These are phyloP conservation scores for Eulemur coronatus DNA, from an alignment of 2,797 vertebrate genomes.

Conservation along the genomic window DNA sequence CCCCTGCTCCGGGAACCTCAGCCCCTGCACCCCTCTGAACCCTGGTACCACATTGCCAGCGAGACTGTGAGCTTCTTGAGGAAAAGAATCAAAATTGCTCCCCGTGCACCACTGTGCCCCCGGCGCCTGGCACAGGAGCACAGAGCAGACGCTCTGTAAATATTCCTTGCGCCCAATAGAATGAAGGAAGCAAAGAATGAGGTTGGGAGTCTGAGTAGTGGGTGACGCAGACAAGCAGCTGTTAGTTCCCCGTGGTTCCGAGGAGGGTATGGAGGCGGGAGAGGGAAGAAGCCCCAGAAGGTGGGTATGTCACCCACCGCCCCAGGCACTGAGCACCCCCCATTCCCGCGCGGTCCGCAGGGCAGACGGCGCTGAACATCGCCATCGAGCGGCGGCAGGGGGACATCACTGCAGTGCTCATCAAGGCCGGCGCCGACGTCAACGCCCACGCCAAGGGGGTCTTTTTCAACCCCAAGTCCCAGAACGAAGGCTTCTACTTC, in stretches of 20 bases:
- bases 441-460: conserved; percentile 85
- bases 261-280: not conserved
- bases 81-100: not conserved
- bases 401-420: conserved; percentile 84
- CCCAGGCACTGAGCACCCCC: not conserved
- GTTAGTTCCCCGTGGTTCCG: not conserved
- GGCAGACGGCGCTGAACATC: conserved; percentile 88
- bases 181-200: not conserved
- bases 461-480: conserved; percentile 88
- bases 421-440: conserved; percentile 86
- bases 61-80: not conserved
- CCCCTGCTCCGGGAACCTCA: not conserved
- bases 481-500: conserved; percentile 89
- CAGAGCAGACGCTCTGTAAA: not conserved
- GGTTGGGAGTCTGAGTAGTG: not conserved
- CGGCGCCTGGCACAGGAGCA: fast-evolving
- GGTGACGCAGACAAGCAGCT: not conserved
- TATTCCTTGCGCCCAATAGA: not conserved
- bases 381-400: conserved; percentile 88
- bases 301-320: not conserved
- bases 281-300: not conserved
- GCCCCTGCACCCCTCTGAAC: not conserved
- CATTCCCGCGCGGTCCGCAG: conserved; percentile 48
- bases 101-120: no score
- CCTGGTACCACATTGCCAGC: not conserved